Conservation (phyloP, 2,797 vertebrate species). For the Pogoniulus pusillus region DNA sequence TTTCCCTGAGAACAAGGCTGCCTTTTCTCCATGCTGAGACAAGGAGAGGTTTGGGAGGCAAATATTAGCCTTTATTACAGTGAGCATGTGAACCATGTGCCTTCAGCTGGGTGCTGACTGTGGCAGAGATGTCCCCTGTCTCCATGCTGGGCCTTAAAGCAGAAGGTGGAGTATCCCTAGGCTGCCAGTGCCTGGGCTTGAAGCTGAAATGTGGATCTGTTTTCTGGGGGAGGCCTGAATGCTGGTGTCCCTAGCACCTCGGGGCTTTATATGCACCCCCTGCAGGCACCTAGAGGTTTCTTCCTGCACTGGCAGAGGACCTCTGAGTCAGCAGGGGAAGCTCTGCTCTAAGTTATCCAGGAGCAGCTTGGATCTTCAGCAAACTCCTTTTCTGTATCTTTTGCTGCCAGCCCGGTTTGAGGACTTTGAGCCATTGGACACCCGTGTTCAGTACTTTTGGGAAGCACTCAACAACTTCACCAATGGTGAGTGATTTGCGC, state of each 20-base stretch:
- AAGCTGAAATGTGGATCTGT: neutral
- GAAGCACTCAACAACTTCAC: constrained; percentile 97
- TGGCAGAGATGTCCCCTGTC: neutral
- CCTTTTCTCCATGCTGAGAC: neutral
- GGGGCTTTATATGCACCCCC: fast-evolving
- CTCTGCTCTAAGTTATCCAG: neutral
- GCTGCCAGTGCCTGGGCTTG: neutral
- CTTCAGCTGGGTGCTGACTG: neutral
- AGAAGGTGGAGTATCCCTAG: neutral
- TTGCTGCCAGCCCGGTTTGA: constrained; percentile 87
- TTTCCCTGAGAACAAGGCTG: neutral
- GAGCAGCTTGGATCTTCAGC: neutral
- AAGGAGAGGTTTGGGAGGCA: neutral
- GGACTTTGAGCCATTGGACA: constrained; percentile 89
- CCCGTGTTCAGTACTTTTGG: constrained; percentile 94
- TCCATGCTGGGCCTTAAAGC: neutral
- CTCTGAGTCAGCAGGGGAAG: neutral
- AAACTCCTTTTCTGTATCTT: neutral
- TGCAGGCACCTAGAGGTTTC: neutral
- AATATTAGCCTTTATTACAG: neutral
- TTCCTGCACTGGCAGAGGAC: neutral
- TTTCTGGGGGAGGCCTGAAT: neutral
- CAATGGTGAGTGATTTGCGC: constrained; percentile 81
- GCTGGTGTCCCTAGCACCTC: fast-evolving
- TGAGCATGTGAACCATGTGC: neutral